Evolutionary conservation across 2,797 vertebrate species (phyloP), one percentile per base, ranked within the genome.

Genomic region (Luscinia megarhynchos): DNA sequence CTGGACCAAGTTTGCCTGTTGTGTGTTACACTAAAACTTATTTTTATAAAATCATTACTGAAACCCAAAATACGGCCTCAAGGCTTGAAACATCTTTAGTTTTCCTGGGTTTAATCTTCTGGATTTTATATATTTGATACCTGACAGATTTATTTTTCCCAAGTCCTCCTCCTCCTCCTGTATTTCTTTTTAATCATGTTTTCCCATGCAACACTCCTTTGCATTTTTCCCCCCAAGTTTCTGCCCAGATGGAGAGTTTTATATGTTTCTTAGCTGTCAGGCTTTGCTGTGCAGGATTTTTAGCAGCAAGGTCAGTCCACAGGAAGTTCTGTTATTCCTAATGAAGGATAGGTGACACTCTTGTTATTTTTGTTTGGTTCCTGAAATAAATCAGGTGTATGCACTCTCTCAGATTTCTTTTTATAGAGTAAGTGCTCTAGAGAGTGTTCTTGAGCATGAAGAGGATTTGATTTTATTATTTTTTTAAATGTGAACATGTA

Each of bases 261-360:
- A 1, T 30, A 1, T 66, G 13, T 64, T 64, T 79, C 75, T 90
- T 30, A 45, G n/a, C 50, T 41, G 61, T 29, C 77, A 53, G 75
- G 55, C 50, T 83, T 66, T 53, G 15, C 29, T 57, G 20, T 58
- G 26, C 32, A 68, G 57, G 53, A 22, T 34, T 87, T 87, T 48
- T 45, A 80, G 36, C 66, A 84, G 76, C 83, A 70, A 74, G 81
- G 84, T 84, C 81, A 82, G 54, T 70, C 50, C 68, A 36, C 12
- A 22, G 45, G 72, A 95, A 94, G 34, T 76, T 95, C 74, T 79
- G 26, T 66, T 95, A 80, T 93, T 81, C 29, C 2, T 68, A 53
- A n/a, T 61, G 91, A 84, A 68, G 87, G 72, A 83, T 94, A 89
- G 92, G 73, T 96, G 94, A 90, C 81, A 94, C 90, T 95, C 69